Conservation (phyloP, 2,888 invertebrate genomes). For the Hydroisotoma schaefferi region DNA sequence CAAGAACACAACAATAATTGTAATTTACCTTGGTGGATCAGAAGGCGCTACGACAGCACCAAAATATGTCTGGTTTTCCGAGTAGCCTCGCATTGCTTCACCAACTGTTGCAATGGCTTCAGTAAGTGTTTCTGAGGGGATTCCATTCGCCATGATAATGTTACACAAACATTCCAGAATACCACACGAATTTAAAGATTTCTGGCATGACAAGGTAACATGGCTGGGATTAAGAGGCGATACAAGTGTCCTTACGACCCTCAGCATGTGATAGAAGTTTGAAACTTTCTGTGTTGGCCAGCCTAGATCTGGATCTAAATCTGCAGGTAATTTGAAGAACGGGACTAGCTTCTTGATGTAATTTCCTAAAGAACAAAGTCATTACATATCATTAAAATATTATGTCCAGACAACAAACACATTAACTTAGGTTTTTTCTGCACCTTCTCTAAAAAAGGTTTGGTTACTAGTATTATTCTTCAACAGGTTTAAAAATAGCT, state of each 20-base stretch:
- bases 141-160: conserved; percentile 92
- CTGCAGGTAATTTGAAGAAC: conserved; percentile 72
- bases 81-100: conserved; percentile 87
- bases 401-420: background rate
- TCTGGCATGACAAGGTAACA: conserved; percentile 74
- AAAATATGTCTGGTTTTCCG: conserved; percentile 86
- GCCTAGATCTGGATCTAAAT: conserved; percentile 59
- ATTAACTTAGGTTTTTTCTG: background rate
- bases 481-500: conserved; percentile 86
- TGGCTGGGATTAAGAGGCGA: conserved; percentile 90
- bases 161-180: conserved; percentile 77
- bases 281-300: conserved; percentile 83
- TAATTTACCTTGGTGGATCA: conserved; percentile 70
- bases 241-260: conserved; percentile 77
- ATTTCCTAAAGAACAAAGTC: conserved; percentile 59
- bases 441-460: conserved; percentile 92
- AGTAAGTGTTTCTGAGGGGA: conserved; percentile 92
- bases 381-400: background rate
- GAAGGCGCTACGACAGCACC: conserved; percentile 86
- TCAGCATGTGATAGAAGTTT: conserved; percentile 50
- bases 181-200: conserved; percentile 78
- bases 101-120: conserved; percentile 94
- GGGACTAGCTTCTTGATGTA: conserved; percentile 86
- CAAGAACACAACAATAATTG: background rate
- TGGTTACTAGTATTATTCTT: conserved; percentile 96